Evolutionary conservation across 2,888 invertebrate genomes (phyloP).

Genomic region (Drosophila picticornis): DNA sequence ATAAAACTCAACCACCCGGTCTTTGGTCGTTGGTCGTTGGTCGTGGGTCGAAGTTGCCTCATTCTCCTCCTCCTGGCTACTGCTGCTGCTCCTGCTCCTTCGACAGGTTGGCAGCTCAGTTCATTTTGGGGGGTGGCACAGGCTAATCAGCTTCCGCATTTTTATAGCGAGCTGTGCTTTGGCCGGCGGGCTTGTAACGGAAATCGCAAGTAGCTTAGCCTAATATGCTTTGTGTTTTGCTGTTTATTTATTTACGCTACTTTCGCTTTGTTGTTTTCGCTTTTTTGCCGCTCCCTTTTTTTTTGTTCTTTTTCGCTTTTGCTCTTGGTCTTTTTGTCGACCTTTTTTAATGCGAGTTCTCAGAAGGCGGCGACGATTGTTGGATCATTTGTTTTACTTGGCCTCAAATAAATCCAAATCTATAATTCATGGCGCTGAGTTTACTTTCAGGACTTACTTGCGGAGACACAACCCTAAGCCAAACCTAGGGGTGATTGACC

Average conservation of each 20-base stretch:
- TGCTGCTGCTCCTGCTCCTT: background rate
- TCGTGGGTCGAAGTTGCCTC: background rate
- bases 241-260: slow-evolving; percentile 76
- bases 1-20: slow-evolving; percentile 72
- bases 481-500: slow-evolving; percentile 38
- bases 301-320: background rate
- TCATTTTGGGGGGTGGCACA: slow-evolving; percentile 39
- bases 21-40: slow-evolving; percentile 11
- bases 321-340: background rate
- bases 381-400: slow-evolving; percentile 78
- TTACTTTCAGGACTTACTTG: slow-evolving; percentile 58
- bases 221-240: slow-evolving; percentile 78
- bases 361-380: slow-evolving; percentile 50
- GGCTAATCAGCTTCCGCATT: slow-evolving; percentile 78
- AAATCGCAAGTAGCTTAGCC: slow-evolving; percentile 80
- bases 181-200: slow-evolving; percentile 68
- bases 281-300: slow-evolving; percentile 6
- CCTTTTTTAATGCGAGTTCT: slow-evolving; percentile 51
- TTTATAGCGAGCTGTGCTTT: slow-evolving; percentile 60
- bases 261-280: slow-evolving; percentile 55
- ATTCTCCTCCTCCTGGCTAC: background rate
- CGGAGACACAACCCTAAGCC: background rate
- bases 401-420: slow-evolving; percentile 80
- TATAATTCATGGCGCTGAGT: slow-evolving; percentile 72
- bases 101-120: slow-evolving; percentile 34